Evolutionary conservation across 1,140 invertebrate species (phyloP).

Genomic region (Psix sp.): DNA sequence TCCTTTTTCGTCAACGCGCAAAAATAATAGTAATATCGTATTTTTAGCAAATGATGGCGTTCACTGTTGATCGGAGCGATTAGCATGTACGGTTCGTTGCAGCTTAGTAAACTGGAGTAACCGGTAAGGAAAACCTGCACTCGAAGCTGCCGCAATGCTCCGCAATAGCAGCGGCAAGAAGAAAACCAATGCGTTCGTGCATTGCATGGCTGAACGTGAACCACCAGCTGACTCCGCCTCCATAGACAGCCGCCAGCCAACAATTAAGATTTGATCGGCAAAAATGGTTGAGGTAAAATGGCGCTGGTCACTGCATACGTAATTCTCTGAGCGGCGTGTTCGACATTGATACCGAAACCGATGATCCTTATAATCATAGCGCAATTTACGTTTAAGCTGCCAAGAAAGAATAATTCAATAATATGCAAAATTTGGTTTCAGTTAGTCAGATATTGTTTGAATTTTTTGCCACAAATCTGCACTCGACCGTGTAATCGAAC

Average conservation of each 20-base stretch:
- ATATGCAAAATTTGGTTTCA: constrained; percentile 22
- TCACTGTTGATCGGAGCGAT: constrained; percentile 58
- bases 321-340: too few relatives aligned
- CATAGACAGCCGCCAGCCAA: constrained; percentile 78
- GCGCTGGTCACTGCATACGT: constrained; percentile 75
- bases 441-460: constrained; percentile 9
- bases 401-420: constrained; percentile 12
- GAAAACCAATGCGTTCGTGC: constrained; percentile 73
- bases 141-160: constrained; percentile 41
- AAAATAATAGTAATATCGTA: constrained; percentile 50
- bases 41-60: constrained; percentile 49
- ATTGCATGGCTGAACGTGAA: constrained; percentile 74
- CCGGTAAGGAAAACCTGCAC: constrained; percentile 63
- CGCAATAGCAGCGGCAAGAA: constrained; percentile 60
- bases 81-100: constrained; percentile 63
- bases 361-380: constrained; percentile 44
- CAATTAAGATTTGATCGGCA: constrained; percentile 79
- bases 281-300: constrained; percentile 78
- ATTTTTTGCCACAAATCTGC: constrained; percentile 16
- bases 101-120: constrained; percentile 62
- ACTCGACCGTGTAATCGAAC: not conserved
- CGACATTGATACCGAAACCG: constrained; percentile 48
- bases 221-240: constrained; percentile 74
- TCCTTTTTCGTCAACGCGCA: constrained; percentile 36
- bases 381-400: constrained; percentile 16